Base-by-base conservation (phyloP, 2,888 invertebrate species). In the Drosophila fungiperda region DNA sequence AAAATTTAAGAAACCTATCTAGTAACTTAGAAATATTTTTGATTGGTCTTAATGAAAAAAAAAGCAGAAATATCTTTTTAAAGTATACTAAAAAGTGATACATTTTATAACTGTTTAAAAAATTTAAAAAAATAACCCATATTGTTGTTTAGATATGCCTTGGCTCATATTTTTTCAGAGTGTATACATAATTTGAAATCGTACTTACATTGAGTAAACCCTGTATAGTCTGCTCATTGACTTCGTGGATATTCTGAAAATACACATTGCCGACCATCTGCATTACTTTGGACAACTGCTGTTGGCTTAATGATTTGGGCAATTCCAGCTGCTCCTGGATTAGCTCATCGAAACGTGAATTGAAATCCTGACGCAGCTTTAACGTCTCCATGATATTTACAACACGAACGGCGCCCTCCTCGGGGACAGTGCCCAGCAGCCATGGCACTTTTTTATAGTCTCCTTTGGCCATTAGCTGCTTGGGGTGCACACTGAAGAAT, bases 381-480 rank as follows among this genome's bases (percentile, higher is more conserved):
- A 78, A 67, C 35, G 92, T 92, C 35, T 90, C 89, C 57, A 92
- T 70, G 12, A 93, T 93, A 15, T 92, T 89, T 1, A 92, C 91
- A 20, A 93, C 93, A 61, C 94, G 92, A 17, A 95, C 92, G 3
- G 94, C 93, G 26, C 94, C 95, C 82, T 95, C 95, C 6, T 93
- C 89, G 1, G 93, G 91, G 3, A 93, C 93, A 1, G 92, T 87
- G 6, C 94, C 94, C 12, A 93, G 86, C 76, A 95, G 93, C 93
- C 93, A 94, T 1, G 95, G 94, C 3, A 94, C 92, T 23, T 92
- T 90, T 15, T 85, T 83, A 59, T 94, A 94, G 40, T 90, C 87
- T 15, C 94, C 94, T n/a, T 69, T 73, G 54, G 84, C 78, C 29
- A 94, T 80, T 38, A 94, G 82, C 17, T 92, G 80, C 15, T 89